Conservation (phyloP, 37 sponge, comb jelly and placozoan genomes). For the Theonella swinhoei region DNA sequence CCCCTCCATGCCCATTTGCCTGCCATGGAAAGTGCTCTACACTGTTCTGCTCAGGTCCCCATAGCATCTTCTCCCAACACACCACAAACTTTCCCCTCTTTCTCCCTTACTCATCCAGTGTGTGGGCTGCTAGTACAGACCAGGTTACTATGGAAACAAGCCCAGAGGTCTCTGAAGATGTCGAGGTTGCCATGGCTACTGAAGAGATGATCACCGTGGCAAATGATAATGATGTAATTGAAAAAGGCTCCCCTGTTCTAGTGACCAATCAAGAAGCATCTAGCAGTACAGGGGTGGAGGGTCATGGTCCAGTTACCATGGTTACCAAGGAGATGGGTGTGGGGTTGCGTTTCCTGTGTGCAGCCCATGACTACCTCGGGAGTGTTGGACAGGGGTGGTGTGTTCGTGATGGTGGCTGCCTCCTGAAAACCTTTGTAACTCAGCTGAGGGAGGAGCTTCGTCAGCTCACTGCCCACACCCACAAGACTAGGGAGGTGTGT, state of each 20-base stretch:
- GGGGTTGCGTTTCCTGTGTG: slow-evolving; percentile 34
- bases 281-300: neutral
- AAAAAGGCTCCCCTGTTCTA: neutral
- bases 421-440: slow-evolving; percentile 37
- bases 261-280: neutral
- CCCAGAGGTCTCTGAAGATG: neutral
- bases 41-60: neutral
- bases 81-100: neutral
- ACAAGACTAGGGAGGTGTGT: slow-evolving; percentile 59
- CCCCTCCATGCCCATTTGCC: slow-evolving; percentile 17
- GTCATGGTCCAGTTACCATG: too few relatives aligned
- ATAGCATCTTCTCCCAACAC: neutral
- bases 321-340: neutral
- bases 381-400: slow-evolving; percentile 48
- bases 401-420: slow-evolving; percentile 47
- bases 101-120: neutral
- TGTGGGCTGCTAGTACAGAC: neutral
- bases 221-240: neutral
- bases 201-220: slow-evolving; percentile 3
- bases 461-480: slow-evolving; percentile 33
- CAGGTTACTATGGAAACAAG: neutral
- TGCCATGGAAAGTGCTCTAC: neutral
- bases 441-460: slow-evolving; percentile 52
- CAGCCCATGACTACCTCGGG: slow-evolving; percentile 55
- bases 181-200: neutral